A percentile compares a stretch with the other conserved stretches of the same genome.
These are phyloP conservation scores for Meleagris gallopavo DNA, from an alignment of 2,113 vertebrate species.

Conservation along the genomic window DNA sequence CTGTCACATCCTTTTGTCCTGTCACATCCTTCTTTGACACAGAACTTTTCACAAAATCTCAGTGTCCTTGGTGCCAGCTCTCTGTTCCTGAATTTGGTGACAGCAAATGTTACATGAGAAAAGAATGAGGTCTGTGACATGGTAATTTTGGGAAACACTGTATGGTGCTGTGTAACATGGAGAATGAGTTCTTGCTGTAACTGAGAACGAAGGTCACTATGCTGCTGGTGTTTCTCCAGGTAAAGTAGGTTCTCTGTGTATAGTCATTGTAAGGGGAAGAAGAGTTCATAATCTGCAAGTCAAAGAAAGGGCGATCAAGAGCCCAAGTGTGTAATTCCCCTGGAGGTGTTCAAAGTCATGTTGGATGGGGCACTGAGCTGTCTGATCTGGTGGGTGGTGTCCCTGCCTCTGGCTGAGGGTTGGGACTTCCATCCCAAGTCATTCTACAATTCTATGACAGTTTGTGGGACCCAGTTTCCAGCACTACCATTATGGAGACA, in stretches of 20 bases:
- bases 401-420: too few species aligned
- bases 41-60: neutral
- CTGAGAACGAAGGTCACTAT: neutral
- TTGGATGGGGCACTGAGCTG: neutral
- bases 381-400: neutral
- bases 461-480: neutral
- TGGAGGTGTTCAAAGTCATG: too few species aligned
- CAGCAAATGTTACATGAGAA: slow-evolving; percentile 5
- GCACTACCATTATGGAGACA: neutral
- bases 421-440: neutral
- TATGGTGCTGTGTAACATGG: neutral
- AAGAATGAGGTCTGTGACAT: neutral
- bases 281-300: neutral
- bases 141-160: neutral
- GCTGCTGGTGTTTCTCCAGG: neutral
- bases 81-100: neutral
- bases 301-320: neutral
- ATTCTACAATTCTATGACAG: neutral
- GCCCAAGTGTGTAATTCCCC: neutral
- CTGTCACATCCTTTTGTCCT: neutral
- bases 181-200: neutral
- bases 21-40: rapidly evolving
- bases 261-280: neutral
- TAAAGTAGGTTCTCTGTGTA: neutral
- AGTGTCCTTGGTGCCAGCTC: neutral